Base-by-base conservation (phyloP, 1,140 invertebrate genomes). In the Mya arenaria region DNA sequence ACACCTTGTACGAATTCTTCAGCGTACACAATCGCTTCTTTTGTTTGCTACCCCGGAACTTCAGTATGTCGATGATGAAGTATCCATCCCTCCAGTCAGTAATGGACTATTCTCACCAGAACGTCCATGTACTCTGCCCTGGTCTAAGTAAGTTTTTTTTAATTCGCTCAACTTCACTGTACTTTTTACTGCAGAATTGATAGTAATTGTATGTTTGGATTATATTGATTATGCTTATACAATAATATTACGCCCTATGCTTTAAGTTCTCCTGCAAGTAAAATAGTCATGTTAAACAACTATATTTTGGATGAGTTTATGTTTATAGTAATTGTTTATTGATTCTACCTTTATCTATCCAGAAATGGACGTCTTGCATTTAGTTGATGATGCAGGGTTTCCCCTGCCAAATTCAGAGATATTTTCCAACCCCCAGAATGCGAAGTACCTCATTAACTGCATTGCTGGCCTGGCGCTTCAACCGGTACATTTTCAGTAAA, bases 321-420 rank as follows among this genome's bases (percentile, higher is more conserved):
- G n/a, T 77, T n/a, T n/a, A n/a, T n/a, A n/a, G n/a, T n/a, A n/a
- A n/a, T n/a, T n/a, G n/a, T n/a, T n/a, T 6, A 6, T 55, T 55
- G 19, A n/a, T n/a, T 55, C 3, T 55, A n/a, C n/a, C n/a, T n/a
- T n/a, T n/a, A n/a, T n/a, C n/a, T n/a, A n/a, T 17, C 48, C 44
- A 82, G 79, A 82, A 36, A 82, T 73, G 69, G 79, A 82, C 17
- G 30, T 82, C 30, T 41, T 82, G 6, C 79, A 82, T 37, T 66
- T 73, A 48, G 28, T 82, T 6, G 62, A 82, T 39, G 37, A 73
- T 32, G 30, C 41, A 19, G 79, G 79, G 13, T 32, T 74, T 17
- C 58, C 58, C 10, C 44, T 80, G 15, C 23, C 28, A 25, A 44
- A 58, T 0, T 41, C 63, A 55, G 55, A 69, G 4, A 17, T 4